Evolutionary conservation across 2,797 vertebrate genomes (phyloP).

Genomic region (Neoniphon sammara): DNA sequence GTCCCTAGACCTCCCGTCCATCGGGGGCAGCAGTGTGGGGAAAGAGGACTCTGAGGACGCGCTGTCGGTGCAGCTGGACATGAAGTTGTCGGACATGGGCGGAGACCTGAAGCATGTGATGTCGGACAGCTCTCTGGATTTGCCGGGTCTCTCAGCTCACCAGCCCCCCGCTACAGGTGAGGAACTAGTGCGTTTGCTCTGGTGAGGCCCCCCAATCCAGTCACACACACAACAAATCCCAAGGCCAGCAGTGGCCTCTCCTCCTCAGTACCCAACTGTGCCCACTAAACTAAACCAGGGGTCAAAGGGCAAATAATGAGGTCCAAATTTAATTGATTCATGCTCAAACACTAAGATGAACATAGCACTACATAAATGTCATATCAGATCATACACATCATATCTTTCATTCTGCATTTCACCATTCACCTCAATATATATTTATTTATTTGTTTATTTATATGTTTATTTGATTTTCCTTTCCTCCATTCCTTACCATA

Average conservation of each 20-base stretch:
- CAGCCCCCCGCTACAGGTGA: slow-evolving; percentile 99
- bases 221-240: slow-evolving; percentile 53
- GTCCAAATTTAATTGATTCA: slow-evolving; percentile 43
- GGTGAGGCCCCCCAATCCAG: slow-evolving; percentile 84
- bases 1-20: slow-evolving; percentile 97
- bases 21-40: slow-evolving; percentile 95
- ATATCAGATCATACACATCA: slow-evolving; percentile 63
- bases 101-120: slow-evolving; percentile 99
- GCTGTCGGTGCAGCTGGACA: slow-evolving; percentile 98
- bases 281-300: slow-evolving; percentile 45
- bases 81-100: slow-evolving; percentile 97
- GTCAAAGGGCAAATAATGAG: slow-evolving; percentile 58
- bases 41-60: slow-evolving; percentile 99
- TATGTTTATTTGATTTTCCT: slow-evolving; percentile 48
- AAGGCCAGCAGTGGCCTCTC: slow-evolving; percentile 50
- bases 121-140: slow-evolving; percentile 99
- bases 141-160: slow-evolving; percentile 95
- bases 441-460: slow-evolving; percentile 41
- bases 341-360: slow-evolving; percentile 49
- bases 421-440: slow-evolving; percentile 50
- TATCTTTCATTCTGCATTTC: slow-evolving; percentile 65
- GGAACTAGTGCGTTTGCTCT: slow-evolving; percentile 99
- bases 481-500: slow-evolving; percentile 5
- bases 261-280: slow-evolving; percentile 43
- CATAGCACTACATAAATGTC: slow-evolving; percentile 50